A percentile compares a stretch with the other conserved stretches of the same genome.
phyloP scores from a whole-genome alignment of 1,140 invertebrate genomes.

The Macrobrachium rosenbergii region DNA sequence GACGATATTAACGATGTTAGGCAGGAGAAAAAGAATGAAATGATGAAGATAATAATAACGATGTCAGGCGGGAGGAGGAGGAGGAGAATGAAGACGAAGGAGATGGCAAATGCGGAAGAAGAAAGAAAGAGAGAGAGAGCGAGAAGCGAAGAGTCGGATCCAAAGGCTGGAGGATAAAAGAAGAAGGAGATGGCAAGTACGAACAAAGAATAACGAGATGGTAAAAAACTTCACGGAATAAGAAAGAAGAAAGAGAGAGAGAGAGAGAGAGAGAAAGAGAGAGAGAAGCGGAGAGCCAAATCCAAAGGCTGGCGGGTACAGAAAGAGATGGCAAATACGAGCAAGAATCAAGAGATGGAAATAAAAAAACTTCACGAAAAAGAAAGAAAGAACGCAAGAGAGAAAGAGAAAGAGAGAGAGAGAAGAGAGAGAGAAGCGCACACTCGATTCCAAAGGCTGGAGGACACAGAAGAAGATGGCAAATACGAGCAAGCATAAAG shows the following conservation, averaged over 20 bases:
- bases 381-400: not conserved
- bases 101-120: too few species aligned
- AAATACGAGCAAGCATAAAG: not conserved
- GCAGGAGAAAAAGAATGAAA: not conserved
- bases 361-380: not conserved
- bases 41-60: not conserved
- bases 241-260: not conserved
- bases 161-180: not conserved
- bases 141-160: not conserved
- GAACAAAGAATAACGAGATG: not conserved
- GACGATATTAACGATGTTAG: not conserved
- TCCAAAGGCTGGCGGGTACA: not conserved
- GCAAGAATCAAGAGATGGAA: not conserved
- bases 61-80: not conserved
- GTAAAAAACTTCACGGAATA: not conserved
- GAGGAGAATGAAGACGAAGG: not conserved
- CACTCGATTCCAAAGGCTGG: too few species aligned
- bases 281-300: not conserved
- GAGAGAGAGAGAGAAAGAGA: constrained; percentile 26
- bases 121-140: not conserved
- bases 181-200: not conserved
- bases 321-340: not conserved
- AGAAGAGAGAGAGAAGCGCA: too few species aligned
- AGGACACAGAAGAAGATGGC: not conserved
- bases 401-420: not conserved